These are phyloP conservation scores for Anabacerthia variegaticeps DNA, from an alignment of 2,797 vertebrate genomes.

Conservation along the genomic window DNA sequence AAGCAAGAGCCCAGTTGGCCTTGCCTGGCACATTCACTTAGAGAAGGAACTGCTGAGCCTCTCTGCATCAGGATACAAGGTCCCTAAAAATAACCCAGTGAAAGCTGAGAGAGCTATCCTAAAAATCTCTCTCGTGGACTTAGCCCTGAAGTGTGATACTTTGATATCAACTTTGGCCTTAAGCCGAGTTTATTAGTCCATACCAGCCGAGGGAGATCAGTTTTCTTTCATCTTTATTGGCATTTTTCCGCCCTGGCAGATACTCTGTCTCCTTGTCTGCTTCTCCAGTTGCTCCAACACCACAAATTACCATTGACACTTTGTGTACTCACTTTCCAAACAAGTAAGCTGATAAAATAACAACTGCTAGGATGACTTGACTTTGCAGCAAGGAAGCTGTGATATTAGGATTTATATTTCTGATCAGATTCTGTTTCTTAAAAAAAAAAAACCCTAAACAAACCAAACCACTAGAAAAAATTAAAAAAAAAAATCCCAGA, in stretches of 20 bases:
- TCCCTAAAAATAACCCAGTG: conserved; percentile 3
- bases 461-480: not conserved
- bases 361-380: not conserved
- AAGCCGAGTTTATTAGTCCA: not conserved
- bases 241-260: not conserved
- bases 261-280: not conserved
- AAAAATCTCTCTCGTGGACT: not conserved
- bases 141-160: not conserved
- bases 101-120: not conserved
- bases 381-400: not conserved
- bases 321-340: not conserved
- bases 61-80: not conserved
- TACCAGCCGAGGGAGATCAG: not conserved
- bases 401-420: not conserved
- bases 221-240: not conserved
- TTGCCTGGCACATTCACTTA: not conserved
- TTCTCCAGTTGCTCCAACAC: conserved; percentile 1
- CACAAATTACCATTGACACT: conserved; percentile 11
- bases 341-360: not conserved
- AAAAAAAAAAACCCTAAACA: not conserved
- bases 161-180: not conserved
- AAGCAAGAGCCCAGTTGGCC: accelerated
- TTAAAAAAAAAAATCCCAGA: not conserved
- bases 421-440: not conserved
- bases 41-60: not conserved